phyloP scores from a whole-genome alignment of 2,797 vertebrate genomes.

The Enteromius afrohamiltoni region DNA sequence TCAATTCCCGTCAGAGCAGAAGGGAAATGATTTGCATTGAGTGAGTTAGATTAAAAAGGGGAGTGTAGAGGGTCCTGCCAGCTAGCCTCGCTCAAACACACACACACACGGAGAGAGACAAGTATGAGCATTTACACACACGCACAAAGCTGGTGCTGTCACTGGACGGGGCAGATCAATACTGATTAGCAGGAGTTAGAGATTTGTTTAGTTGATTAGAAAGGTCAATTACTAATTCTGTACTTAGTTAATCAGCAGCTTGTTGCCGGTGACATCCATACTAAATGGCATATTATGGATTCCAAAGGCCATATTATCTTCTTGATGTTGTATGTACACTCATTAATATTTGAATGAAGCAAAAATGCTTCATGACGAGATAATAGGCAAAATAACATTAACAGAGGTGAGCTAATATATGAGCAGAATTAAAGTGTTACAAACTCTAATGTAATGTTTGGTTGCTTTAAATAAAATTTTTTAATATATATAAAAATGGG shows the following conservation, averaged over 20 bases:
- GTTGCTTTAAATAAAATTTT: neutral
- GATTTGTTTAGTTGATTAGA: constrained; percentile 89
- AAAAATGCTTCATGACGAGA: neutral
- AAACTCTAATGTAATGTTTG: neutral
- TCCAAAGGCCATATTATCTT: constrained; percentile 63
- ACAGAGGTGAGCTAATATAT: neutral
- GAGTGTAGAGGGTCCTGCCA: constrained; percentile 57
- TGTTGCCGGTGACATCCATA: constrained; percentile 79
- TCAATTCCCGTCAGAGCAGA: constrained; percentile 64
- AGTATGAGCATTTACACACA: constrained; percentile 44
- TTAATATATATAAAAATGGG: neutral
- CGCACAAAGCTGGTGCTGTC: constrained; percentile 59
- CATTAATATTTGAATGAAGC: constrained; percentile 11
- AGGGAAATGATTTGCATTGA: constrained; percentile 70
- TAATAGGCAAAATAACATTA: constrained; percentile 4
- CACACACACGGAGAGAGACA: constrained; percentile 46
- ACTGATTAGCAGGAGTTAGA: constrained; percentile 83
- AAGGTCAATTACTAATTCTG: constrained; percentile 89
- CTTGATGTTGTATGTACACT: constrained; percentile 68
- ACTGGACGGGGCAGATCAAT: constrained; percentile 76
- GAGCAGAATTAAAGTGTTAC: neutral
- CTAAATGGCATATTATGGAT: constrained; percentile 80
- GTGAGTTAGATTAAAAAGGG: constrained; percentile 67
- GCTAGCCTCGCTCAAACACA: constrained; percentile 45
- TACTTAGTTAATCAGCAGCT: constrained; percentile 86